Evolutionary conservation across 2,113 vertebrate species (phyloP), one percentile per base, ranked within the genome.

Genomic region (Notarius quadriscutis): DNA sequence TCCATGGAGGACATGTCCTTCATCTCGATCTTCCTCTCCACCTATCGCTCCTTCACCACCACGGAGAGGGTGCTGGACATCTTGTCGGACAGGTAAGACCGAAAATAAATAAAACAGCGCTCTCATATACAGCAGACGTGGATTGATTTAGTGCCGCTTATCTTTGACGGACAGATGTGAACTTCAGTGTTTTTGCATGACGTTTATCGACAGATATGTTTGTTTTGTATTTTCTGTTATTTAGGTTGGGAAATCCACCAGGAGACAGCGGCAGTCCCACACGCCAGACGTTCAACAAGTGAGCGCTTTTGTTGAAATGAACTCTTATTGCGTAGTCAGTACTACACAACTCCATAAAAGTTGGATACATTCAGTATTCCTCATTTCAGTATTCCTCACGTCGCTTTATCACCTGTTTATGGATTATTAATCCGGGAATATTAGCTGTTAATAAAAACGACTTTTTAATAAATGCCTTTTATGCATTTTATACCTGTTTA

Each of bases 1-100:
- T 89, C 93, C 8, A 86, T 95, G 86, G 95, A 95, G 1, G 97
- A 98, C 90, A 60, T 95, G 22, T 95, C 95, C 84, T 98, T 95
- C 90, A 90, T 95, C 78, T 93, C 96, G 65, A 93, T 96, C 92
- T 97, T 98, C 93, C 94, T 98, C 67, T 96, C 96, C 90, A 98
- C 97, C 22, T 97, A 97, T 86, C 96, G 94, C 84, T 95, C 96
- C 89, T 98, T 98, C 93, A 96, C 95, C 85, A 93, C 93, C 89
- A 94, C 96, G 0, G 71, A 90, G 71, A 92, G 92, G 79, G 95
- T 97, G 75, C 94, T 98, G 88, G 94, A 92, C 88, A 94, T 97
- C 87, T 93, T 98, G 87, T 93, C 88, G 3, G 95, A 96, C 94
- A 97, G 97, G 97, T 97, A 62, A 55, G 62, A 12, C 1, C 27